Conservation (phyloP, 2,113 vertebrate species). For the Lota lota region DNA sequence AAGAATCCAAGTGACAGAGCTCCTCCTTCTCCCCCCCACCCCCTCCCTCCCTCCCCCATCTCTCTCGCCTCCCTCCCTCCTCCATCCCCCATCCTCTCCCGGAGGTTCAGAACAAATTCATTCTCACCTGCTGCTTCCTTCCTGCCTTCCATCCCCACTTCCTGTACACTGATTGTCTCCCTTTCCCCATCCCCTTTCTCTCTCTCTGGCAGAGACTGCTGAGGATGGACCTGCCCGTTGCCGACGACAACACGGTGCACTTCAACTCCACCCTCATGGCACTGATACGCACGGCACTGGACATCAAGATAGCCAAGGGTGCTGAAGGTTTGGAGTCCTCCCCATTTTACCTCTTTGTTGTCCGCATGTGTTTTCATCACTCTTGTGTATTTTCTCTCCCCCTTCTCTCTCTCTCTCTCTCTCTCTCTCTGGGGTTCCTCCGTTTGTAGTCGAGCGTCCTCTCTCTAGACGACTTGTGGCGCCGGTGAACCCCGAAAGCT, state of each 20-base stretch:
- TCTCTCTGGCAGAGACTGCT: constrained; percentile 82
- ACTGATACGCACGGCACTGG: constrained; percentile 89
- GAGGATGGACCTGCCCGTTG: constrained; percentile 91
- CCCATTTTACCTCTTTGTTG: constrained; percentile 14
- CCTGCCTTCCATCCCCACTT: constrained; percentile 25
- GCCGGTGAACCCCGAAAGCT: constrained; percentile 20
- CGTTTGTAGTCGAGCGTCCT: constrained; percentile 5
- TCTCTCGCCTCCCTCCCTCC: constrained; percentile 14
- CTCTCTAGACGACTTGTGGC: constrained; percentile 1
- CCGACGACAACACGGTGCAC: constrained; percentile 91
- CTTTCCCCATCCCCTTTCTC: constrained; percentile 34
- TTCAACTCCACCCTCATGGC: constrained; percentile 97
- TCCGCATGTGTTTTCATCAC: constrained; percentile 19
- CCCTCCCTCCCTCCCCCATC: constrained; percentile 9
- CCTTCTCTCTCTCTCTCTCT: constrained; percentile 9
- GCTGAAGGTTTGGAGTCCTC: constrained; percentile 64
- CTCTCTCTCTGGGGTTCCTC: neutral
- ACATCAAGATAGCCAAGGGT: constrained; percentile 96
- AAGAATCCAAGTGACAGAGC: constrained; percentile 35
- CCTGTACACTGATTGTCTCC: neutral
- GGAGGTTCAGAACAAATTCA: constrained; percentile 63
- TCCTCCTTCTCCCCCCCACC: constrained; percentile 30
- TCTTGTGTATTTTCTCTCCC: constrained; percentile 16
- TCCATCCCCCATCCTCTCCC: constrained; percentile 38
- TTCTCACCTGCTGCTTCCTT: neutral